Conservation (phyloP, 2,888 invertebrate species). For the Conus canariensis region DNA sequence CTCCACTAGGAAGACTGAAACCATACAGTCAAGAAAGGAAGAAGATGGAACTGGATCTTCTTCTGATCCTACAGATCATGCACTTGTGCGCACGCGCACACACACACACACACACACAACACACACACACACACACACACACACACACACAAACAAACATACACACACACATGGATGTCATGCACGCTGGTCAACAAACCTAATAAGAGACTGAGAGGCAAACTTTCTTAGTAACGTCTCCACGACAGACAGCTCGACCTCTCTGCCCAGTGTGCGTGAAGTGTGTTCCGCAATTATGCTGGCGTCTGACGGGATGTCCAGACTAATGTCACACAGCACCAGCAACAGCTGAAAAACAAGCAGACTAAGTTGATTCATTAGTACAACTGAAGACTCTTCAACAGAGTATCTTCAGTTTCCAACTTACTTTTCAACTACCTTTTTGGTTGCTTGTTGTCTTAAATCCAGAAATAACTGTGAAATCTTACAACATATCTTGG, state of each 20-base stretch:
- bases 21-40: too few relatives aligned
- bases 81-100: too few relatives aligned
- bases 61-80: too few relatives aligned
- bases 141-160: too few relatives aligned
- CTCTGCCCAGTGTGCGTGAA: slow-evolving; percentile 80
- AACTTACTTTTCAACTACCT: neutral
- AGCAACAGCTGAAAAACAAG: slow-evolving; percentile 78
- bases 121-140: too few relatives aligned
- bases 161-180: too few relatives aligned
- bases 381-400: neutral
- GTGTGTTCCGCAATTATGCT: slow-evolving; percentile 83
- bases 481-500: too few relatives aligned
- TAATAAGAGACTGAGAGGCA: slow-evolving; percentile 87
- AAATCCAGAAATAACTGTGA: too few relatives aligned
- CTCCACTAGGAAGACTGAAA: too few relatives aligned
- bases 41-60: too few relatives aligned
- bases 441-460: too few relatives aligned
- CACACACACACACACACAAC: too few relatives aligned
- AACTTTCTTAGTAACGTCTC: slow-evolving; percentile 88
- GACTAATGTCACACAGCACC: slow-evolving; percentile 85
- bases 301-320: slow-evolving; percentile 87
- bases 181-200: slow-evolving; percentile 48
- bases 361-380: slow-evolving; percentile 77
- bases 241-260: slow-evolving; percentile 83
- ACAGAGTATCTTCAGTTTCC: neutral